phyloP scores from a whole-genome alignment of 2,888 invertebrate genomes.

The Incurvaria masculella region DNA sequence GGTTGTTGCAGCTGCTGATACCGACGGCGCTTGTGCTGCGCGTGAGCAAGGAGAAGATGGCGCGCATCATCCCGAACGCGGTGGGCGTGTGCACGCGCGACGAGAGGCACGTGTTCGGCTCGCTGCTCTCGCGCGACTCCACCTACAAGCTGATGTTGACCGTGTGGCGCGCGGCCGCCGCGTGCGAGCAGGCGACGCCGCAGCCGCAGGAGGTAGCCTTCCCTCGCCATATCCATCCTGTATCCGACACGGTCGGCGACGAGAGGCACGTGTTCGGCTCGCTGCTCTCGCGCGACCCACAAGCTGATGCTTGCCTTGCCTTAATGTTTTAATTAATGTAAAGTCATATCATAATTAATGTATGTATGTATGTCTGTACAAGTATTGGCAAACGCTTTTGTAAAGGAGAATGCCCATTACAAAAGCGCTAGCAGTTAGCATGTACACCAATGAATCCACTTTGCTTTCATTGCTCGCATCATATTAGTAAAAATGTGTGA shows the following conservation, averaged over 20 bases:
- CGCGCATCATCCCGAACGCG: constrained; percentile 91
- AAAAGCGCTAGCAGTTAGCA: too few species aligned
- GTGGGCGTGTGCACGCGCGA: constrained; percentile 84
- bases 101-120: constrained; percentile 87
- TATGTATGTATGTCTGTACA: too few species aligned
- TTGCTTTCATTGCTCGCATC: too few species aligned
- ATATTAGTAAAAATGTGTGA: too few species aligned
- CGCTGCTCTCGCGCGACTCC: constrained; percentile 83
- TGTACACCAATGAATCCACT: too few species aligned
- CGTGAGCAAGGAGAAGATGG: constrained; percentile 92
- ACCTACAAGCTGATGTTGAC: constrained; percentile 85
- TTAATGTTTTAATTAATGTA: constrained; percentile 9
- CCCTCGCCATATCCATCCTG: not conserved
- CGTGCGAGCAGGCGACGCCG: constrained; percentile 33
- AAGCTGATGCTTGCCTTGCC: constrained; percentile 65
- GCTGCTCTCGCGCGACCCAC: constrained; percentile 81
- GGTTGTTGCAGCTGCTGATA: constrained; percentile 86
- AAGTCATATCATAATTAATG: too few species aligned
- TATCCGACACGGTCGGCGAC: too few species aligned
- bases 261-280: constrained; percentile 90
- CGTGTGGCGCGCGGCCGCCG: constrained; percentile 69
- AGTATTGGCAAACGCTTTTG: too few species aligned
- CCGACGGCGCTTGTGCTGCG: constrained; percentile 81
- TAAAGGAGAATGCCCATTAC: too few species aligned
- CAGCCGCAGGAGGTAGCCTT: constrained; percentile 33